A percentile compares a stretch with the other conserved stretches of the same genome.
phyloP scores from a whole-genome alignment of 1,140 invertebrate species.

The Drosophila sp. region DNA sequence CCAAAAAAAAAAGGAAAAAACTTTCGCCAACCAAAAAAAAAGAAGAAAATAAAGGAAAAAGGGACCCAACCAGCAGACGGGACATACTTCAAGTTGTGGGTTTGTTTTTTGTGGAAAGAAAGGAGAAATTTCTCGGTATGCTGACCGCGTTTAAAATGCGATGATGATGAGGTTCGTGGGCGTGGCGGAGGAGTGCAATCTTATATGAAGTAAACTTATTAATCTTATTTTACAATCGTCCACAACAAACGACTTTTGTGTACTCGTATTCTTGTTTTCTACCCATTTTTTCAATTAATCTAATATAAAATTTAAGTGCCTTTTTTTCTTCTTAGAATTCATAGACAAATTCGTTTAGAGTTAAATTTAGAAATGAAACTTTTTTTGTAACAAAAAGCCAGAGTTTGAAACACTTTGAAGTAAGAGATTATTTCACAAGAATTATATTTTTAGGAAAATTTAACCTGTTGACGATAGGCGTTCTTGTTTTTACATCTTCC shows the following conservation, averaged over 20 bases:
- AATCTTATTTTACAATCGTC: conserved; percentile 36
- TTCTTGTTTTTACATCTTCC: too few species aligned
- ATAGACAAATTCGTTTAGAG: neutral
- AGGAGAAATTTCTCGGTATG: conserved; percentile 42
- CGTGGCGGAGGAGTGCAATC: conserved; percentile 32
- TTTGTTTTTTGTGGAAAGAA: conserved; percentile 13
- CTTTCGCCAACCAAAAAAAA: conserved; percentile 31
- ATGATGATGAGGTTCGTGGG: conserved; percentile 43
- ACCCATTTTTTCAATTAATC: neutral
- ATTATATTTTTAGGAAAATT: too few species aligned
- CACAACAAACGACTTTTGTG: neutral
- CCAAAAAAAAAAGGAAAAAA: conserved; percentile 34
- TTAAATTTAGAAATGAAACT: neutral
- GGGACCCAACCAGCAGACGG: conserved; percentile 31
- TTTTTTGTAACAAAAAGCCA: neutral
- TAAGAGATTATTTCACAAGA: too few species aligned
- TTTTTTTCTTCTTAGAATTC: neutral
- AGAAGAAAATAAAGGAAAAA: conserved; percentile 12
- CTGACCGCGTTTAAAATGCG: conserved; percentile 50
- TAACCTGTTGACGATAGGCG: too few species aligned
- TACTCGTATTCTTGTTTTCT: conserved; percentile 3
- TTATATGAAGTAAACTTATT: conserved; percentile 71
- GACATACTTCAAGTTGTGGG: conserved; percentile 54
- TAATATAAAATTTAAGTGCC: neutral
- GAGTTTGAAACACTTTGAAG: too few species aligned